Percentiles rank a stretch among this genome's conserved stretches.
Evolutionary conservation across 2,113 vertebrate genomes (phyloP).

Genomic region (Anseranas semipalmata): DNA sequence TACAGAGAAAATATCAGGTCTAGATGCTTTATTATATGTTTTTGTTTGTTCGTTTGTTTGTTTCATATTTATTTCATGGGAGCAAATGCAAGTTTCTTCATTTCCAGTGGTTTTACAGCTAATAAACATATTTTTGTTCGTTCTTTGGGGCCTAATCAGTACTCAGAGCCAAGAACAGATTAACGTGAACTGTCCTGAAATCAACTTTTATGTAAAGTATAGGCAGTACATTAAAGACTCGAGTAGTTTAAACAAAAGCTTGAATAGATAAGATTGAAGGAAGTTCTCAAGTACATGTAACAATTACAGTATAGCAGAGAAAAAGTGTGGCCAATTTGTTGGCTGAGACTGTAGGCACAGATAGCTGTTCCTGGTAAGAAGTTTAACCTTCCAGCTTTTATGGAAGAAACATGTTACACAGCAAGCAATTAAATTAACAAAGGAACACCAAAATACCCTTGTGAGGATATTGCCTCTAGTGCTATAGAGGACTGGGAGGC

Average conservation of each 20-base stretch:
- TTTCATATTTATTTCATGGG: background rate
- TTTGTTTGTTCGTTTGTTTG: background rate
- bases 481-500: background rate
- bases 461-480: background rate
- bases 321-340: background rate
- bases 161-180: background rate
- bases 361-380: background rate
- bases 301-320: background rate
- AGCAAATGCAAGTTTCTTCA: background rate
- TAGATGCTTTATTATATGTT: background rate
- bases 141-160: background rate
- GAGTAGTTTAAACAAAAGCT: background rate
- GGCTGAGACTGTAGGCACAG: background rate
- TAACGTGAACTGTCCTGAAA: constrained; percentile 12
- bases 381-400: background rate
- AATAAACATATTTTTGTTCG: background rate
- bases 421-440: background rate
- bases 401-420: background rate
- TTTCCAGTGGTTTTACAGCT: background rate
- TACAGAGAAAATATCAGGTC: background rate
- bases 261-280: background rate
- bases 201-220: background rate
- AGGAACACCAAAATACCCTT: background rate
- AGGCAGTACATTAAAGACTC: background rate
- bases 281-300: background rate